These are phyloP conservation scores for Chloebia gouldiae DNA, from an alignment of 2,113 vertebrate species.

Conservation along the genomic window DNA sequence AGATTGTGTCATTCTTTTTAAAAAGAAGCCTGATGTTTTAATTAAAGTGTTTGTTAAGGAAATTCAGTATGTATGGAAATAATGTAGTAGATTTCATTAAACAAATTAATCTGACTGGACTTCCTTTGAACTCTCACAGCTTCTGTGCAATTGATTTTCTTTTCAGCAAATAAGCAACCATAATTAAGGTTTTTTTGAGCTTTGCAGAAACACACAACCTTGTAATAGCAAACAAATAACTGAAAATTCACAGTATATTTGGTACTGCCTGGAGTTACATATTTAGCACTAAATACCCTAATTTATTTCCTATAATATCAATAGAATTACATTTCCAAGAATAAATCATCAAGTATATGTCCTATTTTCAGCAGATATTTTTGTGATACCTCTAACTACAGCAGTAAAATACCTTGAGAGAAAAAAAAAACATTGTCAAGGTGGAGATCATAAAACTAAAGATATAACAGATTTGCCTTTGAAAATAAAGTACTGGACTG, in stretches of 20 bases:
- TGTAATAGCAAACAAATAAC: background rate
- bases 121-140: background rate
- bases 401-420: background rate
- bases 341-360: background rate
- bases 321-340: background rate
- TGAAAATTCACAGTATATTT: background rate
- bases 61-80: background rate
- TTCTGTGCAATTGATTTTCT: background rate
- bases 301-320: background rate
- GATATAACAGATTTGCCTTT: background rate
- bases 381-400: background rate
- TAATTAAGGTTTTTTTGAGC: background rate
- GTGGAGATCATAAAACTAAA: background rate
- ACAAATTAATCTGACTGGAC: background rate
- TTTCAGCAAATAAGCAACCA: background rate
- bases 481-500: constrained; percentile 28
- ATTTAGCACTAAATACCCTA: background rate
- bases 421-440: background rate
- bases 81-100: background rate
- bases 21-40: background rate
- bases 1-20: background rate
- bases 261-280: background rate
- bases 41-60: background rate
- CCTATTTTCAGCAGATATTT: background rate
- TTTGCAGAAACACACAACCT: background rate